Conservation (phyloP, 37 sponge, comb jelly and placozoan species). For the Lycopodina hypogea region DNA sequence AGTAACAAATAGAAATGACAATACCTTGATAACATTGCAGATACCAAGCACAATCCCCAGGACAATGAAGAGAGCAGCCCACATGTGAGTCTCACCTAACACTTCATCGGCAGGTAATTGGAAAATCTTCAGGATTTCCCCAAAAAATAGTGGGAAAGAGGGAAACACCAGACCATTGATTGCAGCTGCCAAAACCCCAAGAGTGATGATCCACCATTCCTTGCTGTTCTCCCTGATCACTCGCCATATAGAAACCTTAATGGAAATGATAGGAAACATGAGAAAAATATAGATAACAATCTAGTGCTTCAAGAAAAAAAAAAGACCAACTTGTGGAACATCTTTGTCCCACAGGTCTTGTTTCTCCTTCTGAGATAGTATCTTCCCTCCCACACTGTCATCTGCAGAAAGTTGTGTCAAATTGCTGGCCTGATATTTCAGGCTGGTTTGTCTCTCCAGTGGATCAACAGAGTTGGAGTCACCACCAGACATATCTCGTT, state of each 20-base stretch:
- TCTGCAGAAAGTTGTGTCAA: no score
- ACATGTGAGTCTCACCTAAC: constrained; percentile 15
- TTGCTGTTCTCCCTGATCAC: constrained; percentile 53
- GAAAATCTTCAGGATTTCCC: constrained; percentile 56
- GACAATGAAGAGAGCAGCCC: constrained; percentile 58
- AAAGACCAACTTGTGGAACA: constrained; percentile 13
- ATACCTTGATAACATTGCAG: constrained; percentile 57
- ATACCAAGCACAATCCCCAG: constrained; percentile 51
- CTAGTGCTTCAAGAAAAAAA: neutral
- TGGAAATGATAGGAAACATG: no score
- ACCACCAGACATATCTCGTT: no score
- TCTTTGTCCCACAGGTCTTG: constrained; percentile 61
- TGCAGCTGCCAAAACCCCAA: constrained; percentile 62
- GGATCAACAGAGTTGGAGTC: neutral
- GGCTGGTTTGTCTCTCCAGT: neutral
- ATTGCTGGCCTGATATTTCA: neutral
- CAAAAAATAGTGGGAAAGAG: constrained; percentile 73
- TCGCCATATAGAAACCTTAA: constrained; percentile 28
- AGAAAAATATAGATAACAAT: no score
- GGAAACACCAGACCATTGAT: constrained; percentile 58
- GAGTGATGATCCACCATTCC: constrained; percentile 75
- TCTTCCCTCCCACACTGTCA: no score
- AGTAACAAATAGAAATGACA: no score
- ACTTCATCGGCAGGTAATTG: constrained; percentile 16
- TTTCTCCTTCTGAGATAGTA: no score